These are phyloP conservation scores for Catostylus mosaicus DNA, from an alignment of 30 jellyfish, hydroid and myxozoan genomes.

Conservation along the genomic window DNA sequence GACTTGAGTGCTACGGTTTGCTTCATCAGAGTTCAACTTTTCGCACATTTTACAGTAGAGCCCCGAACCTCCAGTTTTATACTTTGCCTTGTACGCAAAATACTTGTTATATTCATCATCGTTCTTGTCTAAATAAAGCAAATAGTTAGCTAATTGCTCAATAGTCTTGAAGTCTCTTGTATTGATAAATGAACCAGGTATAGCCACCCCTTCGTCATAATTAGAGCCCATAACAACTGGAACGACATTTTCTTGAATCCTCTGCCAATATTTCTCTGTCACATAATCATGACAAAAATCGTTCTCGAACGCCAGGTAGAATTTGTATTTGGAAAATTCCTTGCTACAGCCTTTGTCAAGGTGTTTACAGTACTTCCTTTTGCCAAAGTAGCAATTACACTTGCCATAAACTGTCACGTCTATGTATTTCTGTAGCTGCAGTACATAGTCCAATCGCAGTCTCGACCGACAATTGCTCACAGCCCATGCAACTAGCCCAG, in stretches of 20 bases:
- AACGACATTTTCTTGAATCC: conserved; percentile 48
- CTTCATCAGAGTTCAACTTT: conserved; percentile 7
- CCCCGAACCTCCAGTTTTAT: conserved; percentile 9
- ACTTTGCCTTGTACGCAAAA: conserved; percentile 72
- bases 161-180: conserved; percentile 72
- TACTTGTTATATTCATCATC: conserved; percentile 82
- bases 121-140: conserved; percentile 67
- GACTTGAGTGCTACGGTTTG: background rate
- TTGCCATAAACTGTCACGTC: conserved; percentile 90
- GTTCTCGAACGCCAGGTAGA: conserved; percentile 90
- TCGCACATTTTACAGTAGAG: conserved; percentile 51
- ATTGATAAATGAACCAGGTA: conserved; percentile 94
- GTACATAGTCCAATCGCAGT: conserved; percentile 78
- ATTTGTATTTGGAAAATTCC: conserved; percentile 71
- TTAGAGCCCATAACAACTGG: conserved; percentile 96
- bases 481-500: conserved; percentile 81
- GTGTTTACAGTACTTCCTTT: conserved; percentile 70
- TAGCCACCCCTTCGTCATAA: conserved; percentile 62
- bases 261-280: conserved; percentile 91
- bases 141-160: conserved; percentile 80
- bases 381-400: conserved; percentile 64
- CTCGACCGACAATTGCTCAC: conserved; percentile 83
- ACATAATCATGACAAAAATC: conserved; percentile 93
- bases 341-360: conserved; percentile 48
- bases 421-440: conserved; percentile 78